These are phyloP conservation scores for Elysia crispata DNA, from an alignment of 2,888 invertebrate species.

Conservation along the genomic window DNA sequence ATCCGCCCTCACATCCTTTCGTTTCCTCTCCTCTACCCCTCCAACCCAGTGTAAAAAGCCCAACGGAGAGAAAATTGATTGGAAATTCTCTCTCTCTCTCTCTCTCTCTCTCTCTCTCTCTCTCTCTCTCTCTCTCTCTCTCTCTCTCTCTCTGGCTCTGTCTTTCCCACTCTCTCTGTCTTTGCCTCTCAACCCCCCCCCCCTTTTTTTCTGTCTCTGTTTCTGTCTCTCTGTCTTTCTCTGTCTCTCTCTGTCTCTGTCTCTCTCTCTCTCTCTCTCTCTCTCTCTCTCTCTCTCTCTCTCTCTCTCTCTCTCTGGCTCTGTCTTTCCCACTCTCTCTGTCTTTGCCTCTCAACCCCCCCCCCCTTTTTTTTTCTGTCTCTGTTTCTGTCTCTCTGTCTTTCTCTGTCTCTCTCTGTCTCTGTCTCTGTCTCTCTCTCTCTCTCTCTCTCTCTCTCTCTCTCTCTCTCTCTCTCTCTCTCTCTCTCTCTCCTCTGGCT, in stretches of 20 bases:
- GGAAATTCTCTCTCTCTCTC: constrained; percentile 1
- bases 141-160: background rate
- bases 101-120: constrained; percentile 39
- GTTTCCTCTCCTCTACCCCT: constrained; percentile 15
- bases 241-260: background rate
- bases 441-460: constrained; percentile 28
- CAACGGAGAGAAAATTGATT: background rate
- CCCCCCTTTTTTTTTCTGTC: constrained; percentile 16
- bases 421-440: constrained; percentile 32
- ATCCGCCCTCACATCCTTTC: constrained; percentile 5
- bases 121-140: constrained; percentile 36
- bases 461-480: constrained; percentile 39
- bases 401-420: constrained; percentile 37
- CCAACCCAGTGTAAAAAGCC: no score
- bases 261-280: no score
- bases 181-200: no score
- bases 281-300: no score
- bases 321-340: background rate
- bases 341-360: no score
- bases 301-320: no score
- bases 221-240: no score
- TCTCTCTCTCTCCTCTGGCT: constrained; percentile 37
- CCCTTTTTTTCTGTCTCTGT: no score
- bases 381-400: constrained; percentile 9
- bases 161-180: no score